Evolutionary conservation across 2,888 invertebrate genomes (phyloP).

Genomic region (Protula sp.): DNA sequence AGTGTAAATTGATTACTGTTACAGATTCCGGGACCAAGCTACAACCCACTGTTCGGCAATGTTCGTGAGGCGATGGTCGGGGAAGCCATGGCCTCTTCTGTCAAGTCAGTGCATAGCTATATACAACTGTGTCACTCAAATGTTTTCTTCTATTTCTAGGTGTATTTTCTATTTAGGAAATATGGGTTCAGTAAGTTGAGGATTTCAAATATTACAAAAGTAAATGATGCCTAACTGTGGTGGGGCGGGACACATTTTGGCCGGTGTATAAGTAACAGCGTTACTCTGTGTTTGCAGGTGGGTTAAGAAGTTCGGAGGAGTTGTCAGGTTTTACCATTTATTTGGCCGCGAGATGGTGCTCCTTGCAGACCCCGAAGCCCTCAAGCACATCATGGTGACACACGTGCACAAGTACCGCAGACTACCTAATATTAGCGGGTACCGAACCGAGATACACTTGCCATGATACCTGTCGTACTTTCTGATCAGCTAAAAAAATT

Average conservation of each 20-base stretch:
- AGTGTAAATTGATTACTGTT: neutral
- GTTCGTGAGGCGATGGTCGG: neutral
- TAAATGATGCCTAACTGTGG: too few relatives aligned
- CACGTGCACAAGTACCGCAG: constrained; percentile 1
- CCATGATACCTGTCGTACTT: too few relatives aligned
- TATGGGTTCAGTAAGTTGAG: too few relatives aligned
- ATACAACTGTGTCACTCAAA: too few relatives aligned
- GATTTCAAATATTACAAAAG: too few relatives aligned
- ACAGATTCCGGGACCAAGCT: neutral
- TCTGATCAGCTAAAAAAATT: too few relatives aligned
- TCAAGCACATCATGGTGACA: constrained; percentile 6
- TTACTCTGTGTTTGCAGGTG: neutral
- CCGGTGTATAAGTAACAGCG: too few relatives aligned
- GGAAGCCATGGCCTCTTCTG: neutral
- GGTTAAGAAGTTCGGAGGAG: constrained; percentile 5
- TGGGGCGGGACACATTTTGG: too few relatives aligned
- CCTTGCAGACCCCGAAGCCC: constrained; percentile 8
- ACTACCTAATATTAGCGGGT: too few relatives aligned
- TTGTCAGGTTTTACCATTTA: constrained; percentile 7
- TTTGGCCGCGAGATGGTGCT: constrained; percentile 8
- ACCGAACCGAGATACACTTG: too few relatives aligned
- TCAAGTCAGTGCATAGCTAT: neutral
- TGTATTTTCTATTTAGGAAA: too few relatives aligned
- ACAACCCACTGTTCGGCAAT: neutral
- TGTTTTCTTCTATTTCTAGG: too few relatives aligned